phyloP scores from a whole-genome alignment of 2,113 vertebrate genomes.

The Fregetta grallaria region DNA sequence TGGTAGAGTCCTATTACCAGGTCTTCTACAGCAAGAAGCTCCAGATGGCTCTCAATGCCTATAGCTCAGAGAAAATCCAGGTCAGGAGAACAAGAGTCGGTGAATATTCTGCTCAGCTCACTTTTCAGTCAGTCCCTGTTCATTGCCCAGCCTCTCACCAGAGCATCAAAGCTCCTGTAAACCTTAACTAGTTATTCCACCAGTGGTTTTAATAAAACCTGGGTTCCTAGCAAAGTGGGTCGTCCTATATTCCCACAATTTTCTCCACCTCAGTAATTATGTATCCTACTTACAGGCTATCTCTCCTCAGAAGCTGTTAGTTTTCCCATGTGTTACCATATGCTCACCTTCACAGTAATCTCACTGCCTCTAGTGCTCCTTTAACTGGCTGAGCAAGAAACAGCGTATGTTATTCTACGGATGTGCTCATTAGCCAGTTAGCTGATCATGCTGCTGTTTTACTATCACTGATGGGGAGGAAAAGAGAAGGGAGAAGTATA shows the following conservation, averaged over 20 bases:
- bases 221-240: background rate
- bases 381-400: background rate
- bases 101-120: background rate
- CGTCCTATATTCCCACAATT: background rate
- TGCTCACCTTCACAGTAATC: background rate
- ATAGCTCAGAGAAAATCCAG: background rate
- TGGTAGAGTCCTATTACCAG: conserved; percentile 69
- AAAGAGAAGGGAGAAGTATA: background rate
- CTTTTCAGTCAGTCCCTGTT: background rate
- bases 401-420: background rate
- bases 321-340: background rate
- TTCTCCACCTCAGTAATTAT: background rate
- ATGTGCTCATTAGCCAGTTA: background rate
- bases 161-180: background rate
- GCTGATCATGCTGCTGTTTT: background rate
- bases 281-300: background rate
- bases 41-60: conserved; percentile 60
- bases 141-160: background rate
- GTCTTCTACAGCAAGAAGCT: conserved; percentile 73
- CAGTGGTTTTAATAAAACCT: background rate
- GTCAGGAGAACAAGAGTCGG: background rate
- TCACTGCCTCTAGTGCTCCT: background rate
- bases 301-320: background rate
- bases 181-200: background rate
- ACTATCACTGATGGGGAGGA: background rate